A percentile compares a stretch with the other conserved stretches of the same genome.
phyloP scores from a whole-genome alignment of 2,113 vertebrate genomes.

The human (Homo sapiens) region GRCh38 chr2:11083501-11084000 shows the following conservation, averaged over 20 bases:
- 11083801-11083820: neutral
- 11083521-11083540: neutral
- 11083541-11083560: neutral
- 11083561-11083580: neutral
- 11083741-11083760: neutral
- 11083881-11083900: neutral
- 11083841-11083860: neutral
- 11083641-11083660: neutral
- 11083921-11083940: neutral
- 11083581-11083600: neutral
- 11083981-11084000: neutral
- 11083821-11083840: neutral
- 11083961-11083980: neutral
- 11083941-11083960: rapidly evolving
- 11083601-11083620: no score
- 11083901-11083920: neutral
- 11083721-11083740: neutral
- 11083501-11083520: neutral
- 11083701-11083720: neutral
- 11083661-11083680: no score
- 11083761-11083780: neutral
- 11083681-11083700: no score
- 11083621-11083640: neutral
- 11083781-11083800: neutral
- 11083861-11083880: no score